Base-by-base conservation (phyloP, 2,797 vertebrate species). In the Onychomys leucogaster region DNA sequence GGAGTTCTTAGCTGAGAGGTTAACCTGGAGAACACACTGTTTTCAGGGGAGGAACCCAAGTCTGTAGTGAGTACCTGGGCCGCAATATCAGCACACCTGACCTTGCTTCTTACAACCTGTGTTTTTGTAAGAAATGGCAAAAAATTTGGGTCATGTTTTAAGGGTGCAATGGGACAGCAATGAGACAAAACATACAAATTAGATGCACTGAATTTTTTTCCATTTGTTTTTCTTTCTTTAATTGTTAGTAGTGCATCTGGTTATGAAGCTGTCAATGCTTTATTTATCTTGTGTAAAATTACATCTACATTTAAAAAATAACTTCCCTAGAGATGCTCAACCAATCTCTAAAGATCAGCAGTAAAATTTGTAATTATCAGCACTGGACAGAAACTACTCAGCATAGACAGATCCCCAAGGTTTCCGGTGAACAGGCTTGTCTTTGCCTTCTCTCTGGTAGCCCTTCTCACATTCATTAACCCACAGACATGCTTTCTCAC, bases 11-110 rank as follows among this genome's bases (percentile, higher is more conserved):
- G 25, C 55, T 10, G 9, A 12, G 11, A 14, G 43, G 7, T 2
- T 19, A 4, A 0, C 23, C 23, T 7, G 11, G 29, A 9, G 61
- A 73, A 59, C 12, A 11, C 25, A 0, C 27, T 8, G 5, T 23
- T 57, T 27, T 91, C 13, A 11, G 0, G 8, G 65, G 27, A 61
- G 49, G 25, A 76, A 6, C 37, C 9, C 6, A 13, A 32, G 25
- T 75, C 37, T 87, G 17, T 10, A 6, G 1, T 43, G 69, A 34
- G 69, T 2, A 32, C 11, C 25, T 21, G 52, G 9, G 9, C 25
- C 23, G 13, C 2, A 14, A 17, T 67, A 57, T 7, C 34, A 12
- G 16, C 11, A 0, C 1, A n/a, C 8, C 13, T 5, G 2, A 0
- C 17, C 46, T 17, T 14, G 14, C 12, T 37, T n/a, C 41, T n/a